A percentile compares a stretch with the other conserved stretches of the same genome.
Evolutionary conservation across 2,113 vertebrate species (phyloP).

Genomic region (Triplophysa siluroides): DNA sequence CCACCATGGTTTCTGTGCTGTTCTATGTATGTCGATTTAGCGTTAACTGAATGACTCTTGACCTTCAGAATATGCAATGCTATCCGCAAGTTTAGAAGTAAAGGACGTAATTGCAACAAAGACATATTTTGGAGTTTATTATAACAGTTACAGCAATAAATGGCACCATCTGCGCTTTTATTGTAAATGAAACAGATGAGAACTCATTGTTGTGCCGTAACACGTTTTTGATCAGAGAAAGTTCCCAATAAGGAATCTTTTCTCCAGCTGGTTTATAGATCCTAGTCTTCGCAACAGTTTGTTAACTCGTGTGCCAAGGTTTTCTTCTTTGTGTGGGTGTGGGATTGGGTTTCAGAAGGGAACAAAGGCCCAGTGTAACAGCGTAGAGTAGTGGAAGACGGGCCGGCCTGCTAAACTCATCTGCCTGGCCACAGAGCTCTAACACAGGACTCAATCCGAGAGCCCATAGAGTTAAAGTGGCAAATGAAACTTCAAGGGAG

Average conservation of each 20-base stretch:
- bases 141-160: not conserved
- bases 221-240: not conserved
- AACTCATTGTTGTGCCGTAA: slow-evolving; percentile 1
- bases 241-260: slow-evolving; percentile 1
- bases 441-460: slow-evolving; percentile 56
- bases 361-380: slow-evolving; percentile 84
- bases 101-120: not conserved
- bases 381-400: slow-evolving; percentile 82
- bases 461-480: not conserved
- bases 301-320: slow-evolving; percentile 50
- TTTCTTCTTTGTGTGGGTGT: slow-evolving; percentile 33
- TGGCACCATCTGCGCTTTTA: not conserved
- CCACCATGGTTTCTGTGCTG: not conserved
- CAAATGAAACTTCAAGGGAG: slow-evolving; percentile 11
- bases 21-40: not conserved
- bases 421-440: slow-evolving; percentile 77
- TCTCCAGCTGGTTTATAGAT: slow-evolving; percentile 36
- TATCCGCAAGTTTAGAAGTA: not conserved
- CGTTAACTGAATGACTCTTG: not conserved
- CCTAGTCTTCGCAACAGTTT: slow-evolving; percentile 14
- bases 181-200: slow-evolving; percentile 7
- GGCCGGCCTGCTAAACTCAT: slow-evolving; percentile 87
- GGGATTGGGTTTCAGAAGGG: slow-evolving; percentile 86
- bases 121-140: not conserved
- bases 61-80: slow-evolving; percentile 7